Evolutionary conservation across 2,888 invertebrate genomes (phyloP).

Genomic region (Ennomos fuscantarius): DNA sequence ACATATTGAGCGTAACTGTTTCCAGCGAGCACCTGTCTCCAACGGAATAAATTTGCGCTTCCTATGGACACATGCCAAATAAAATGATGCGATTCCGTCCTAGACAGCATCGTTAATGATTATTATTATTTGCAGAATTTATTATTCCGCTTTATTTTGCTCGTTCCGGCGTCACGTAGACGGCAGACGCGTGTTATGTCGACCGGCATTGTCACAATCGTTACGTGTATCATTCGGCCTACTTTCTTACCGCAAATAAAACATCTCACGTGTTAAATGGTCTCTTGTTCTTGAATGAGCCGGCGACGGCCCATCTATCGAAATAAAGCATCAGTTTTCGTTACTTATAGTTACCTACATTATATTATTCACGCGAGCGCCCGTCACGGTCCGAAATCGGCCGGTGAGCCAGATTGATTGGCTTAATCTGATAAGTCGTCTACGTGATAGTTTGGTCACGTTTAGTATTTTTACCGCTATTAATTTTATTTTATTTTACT

Average conservation of each 20-base stretch:
- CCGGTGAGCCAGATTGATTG: slow-evolving; percentile 28
- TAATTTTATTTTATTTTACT: too few relatives aligned
- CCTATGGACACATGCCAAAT: slow-evolving; percentile 57
- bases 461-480: slow-evolving; percentile 16
- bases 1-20: slow-evolving; percentile 13
- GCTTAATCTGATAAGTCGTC: slow-evolving; percentile 21
- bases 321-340: slow-evolving; percentile 8
- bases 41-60: slow-evolving; percentile 38
- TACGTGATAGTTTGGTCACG: slow-evolving; percentile 27
- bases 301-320: not conserved
- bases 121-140: slow-evolving; percentile 20
- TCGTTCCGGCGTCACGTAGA: slow-evolving; percentile 27
- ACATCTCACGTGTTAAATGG: slow-evolving; percentile 4
- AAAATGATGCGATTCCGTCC: slow-evolving; percentile 29
- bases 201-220: slow-evolving; percentile 34
- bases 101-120: slow-evolving; percentile 20
- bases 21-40: slow-evolving; percentile 45
- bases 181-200: slow-evolving; percentile 26
- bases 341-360: too few relatives aligned
- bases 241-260: slow-evolving; percentile 25
- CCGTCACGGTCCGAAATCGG: slow-evolving; percentile 14
- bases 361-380: slow-evolving; percentile 4
- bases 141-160: slow-evolving; percentile 35
- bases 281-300: not conserved
- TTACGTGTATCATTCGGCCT: slow-evolving; percentile 35